Percentiles rank a stretch among this genome's conserved stretches.
phyloP scores from a whole-genome alignment of 2,113 vertebrate species.

The Hyperoodon ampullatus region DNA sequence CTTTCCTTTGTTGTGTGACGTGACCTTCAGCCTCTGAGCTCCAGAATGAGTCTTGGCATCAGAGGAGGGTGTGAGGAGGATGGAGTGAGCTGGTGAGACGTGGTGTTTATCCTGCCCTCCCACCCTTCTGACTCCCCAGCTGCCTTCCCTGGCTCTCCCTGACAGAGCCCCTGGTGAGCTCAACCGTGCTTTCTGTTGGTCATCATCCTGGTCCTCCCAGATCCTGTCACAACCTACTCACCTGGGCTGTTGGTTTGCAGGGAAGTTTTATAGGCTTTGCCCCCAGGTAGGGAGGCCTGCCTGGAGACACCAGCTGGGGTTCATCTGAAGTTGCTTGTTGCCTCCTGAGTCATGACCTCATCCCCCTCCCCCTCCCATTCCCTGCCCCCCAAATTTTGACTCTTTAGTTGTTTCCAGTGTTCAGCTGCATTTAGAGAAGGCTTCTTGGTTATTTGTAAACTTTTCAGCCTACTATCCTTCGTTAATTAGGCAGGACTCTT shows the following conservation, averaged over 20 bases:
- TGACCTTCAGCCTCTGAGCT: neutral
- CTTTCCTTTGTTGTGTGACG: neutral
- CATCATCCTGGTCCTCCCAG: rapidly evolving
- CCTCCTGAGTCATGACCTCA: neutral
- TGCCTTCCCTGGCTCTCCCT: neutral
- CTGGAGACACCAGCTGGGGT: no score
- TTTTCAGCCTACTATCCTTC: neutral
- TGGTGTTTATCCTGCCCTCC: no score
- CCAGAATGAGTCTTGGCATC: neutral
- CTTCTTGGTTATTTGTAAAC: neutral
- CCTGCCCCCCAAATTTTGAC: rapidly evolving
- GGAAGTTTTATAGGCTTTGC: neutral
- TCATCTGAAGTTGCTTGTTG: neutral
- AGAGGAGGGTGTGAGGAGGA: rapidly evolving
- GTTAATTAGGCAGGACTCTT: neutral
- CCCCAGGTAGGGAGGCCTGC: neutral
- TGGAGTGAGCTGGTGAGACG: neutral
- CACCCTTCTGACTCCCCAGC: neutral
- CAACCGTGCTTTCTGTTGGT: rapidly evolving
- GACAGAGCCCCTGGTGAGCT: no score
- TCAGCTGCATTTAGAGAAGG: neutral
- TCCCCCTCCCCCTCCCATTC: neutral
- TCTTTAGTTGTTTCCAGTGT: no score
- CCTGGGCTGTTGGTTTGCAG: rapidly evolving
- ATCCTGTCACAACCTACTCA: rapidly evolving